A percentile compares a stretch with the other conserved stretches of the same genome.
Evolutionary conservation across 2,113 vertebrate genomes (phyloP).

Genomic region (Cyprinus carpio): DNA sequence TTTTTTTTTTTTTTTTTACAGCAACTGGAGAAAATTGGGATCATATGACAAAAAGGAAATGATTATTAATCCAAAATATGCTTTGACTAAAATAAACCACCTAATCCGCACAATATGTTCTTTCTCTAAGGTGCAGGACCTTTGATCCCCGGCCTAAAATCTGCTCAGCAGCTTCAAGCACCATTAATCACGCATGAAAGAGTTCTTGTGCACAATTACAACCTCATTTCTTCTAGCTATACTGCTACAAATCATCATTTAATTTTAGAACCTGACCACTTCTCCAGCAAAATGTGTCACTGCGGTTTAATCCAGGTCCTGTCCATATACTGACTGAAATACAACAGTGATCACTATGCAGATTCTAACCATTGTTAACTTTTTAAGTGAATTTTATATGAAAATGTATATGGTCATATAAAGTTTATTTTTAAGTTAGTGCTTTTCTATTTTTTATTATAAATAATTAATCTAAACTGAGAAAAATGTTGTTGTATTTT

Average conservation of each 20-base stretch:
- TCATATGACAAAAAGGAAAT: background rate
- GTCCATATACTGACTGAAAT: background rate
- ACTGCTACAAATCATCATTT: background rate
- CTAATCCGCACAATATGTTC: conserved; percentile 10
- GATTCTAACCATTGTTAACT: background rate
- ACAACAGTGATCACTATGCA: background rate
- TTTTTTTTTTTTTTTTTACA: background rate
- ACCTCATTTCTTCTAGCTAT: background rate
- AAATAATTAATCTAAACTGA: too few relatives aligned
- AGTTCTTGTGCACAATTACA: background rate
- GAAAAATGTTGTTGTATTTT: too few relatives aligned
- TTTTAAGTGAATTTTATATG: background rate
- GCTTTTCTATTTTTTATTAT: background rate
- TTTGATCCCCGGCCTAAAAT: conserved; percentile 14
- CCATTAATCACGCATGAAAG: background rate
- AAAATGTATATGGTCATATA: background rate
- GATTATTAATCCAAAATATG: conserved; percentile 16
- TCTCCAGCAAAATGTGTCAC: background rate
- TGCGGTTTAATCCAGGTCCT: background rate
- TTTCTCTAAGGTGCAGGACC: background rate
- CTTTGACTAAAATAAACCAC: background rate
- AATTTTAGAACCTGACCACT: background rate
- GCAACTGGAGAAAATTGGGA: background rate
- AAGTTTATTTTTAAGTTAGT: background rate
- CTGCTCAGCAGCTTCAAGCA: background rate